A percentile compares a stretch with the other conserved stretches of the same genome.
Conservation (phyloP, 2,113 vertebrate species). For the Marmota flaviventris region DNA sequence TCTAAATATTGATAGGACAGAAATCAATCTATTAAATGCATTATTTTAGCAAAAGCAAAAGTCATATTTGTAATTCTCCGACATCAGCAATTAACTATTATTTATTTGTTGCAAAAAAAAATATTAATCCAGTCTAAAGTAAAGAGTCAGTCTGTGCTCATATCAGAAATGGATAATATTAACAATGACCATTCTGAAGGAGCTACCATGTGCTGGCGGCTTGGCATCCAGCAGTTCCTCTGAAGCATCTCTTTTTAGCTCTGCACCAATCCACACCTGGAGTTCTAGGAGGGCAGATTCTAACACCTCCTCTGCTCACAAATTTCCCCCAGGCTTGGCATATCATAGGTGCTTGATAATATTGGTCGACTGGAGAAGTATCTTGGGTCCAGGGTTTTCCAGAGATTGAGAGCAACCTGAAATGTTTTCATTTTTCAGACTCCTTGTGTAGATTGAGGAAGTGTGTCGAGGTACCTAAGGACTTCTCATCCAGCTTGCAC, state of each 20-base stretch:
- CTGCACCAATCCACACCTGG: neutral
- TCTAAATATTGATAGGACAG: neutral
- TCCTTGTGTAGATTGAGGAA: neutral
- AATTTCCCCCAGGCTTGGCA: neutral
- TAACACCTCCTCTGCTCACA: neutral
- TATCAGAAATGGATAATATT: neutral
- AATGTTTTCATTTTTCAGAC: neutral
- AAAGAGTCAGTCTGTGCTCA: neutral
- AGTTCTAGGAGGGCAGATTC: neutral
- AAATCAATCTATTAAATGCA: conserved; percentile 35
- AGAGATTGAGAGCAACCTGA: neutral
- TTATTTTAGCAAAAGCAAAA: neutral
- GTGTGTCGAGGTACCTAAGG: neutral
- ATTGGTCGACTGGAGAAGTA: neutral
- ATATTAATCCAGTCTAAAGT: neutral
- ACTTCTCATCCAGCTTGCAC: neutral
- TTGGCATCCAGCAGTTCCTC: too few species aligned
- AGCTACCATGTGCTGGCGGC: neutral
- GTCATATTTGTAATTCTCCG: neutral
- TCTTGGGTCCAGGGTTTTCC: neutral
- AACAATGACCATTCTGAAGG: neutral
- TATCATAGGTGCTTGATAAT: neutral
- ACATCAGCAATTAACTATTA: neutral
- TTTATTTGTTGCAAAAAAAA: conserved; percentile 2
- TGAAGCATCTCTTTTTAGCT: neutral